Base-by-base conservation (phyloP, 2,797 vertebrate species). In the Hylomyscus alleni region DNA sequence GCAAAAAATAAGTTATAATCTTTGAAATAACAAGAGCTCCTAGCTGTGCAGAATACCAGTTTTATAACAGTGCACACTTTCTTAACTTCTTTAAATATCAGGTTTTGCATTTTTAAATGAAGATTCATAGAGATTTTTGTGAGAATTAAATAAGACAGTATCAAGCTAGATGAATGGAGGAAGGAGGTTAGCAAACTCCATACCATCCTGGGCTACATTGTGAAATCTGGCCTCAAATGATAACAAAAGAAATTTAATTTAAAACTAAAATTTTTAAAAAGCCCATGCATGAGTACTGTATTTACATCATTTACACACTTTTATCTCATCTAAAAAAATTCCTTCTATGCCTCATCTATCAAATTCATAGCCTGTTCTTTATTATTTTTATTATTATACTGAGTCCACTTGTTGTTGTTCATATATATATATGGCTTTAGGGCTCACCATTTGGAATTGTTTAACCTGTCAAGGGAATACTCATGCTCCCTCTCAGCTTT, bases 91-190 rank as follows among this genome's bases (percentile, higher is more conserved):
- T 95, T 80, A 60, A 87, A 19, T n/a, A 17, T 90, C 65, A 75
- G 19, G 67, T 75, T 96, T 90, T 73, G 60, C 84, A 88, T 62
- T 90, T 93, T 90, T 50, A 75, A 88, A 92, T 94, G 29, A 90
- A 54, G 37, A 65, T 22, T 90, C 24, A 69, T 58, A 81, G 10
- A 0, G 31, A 50, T 95, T 96, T 47, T 54, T 31, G 26, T 69
- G 37, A 94, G 14, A 95, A 85, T 93, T 89, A 89, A 89, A 85
- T 82, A 94, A 87, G 11, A 37, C 62, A 52, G 3, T 31, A 52
- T 67, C 47, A 40, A 65, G 34, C 26, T n/a, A 37, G 34, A 47
- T 6, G 10, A 14, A 1, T 2, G 13, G 13, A 47, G 8, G 12
- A 15, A 73, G 19, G 29, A 91, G 19, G 52, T 20, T 90, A 54